Base-by-base conservation (phyloP, 2,888 invertebrate species). In the Abrostola triplasia region DNA sequence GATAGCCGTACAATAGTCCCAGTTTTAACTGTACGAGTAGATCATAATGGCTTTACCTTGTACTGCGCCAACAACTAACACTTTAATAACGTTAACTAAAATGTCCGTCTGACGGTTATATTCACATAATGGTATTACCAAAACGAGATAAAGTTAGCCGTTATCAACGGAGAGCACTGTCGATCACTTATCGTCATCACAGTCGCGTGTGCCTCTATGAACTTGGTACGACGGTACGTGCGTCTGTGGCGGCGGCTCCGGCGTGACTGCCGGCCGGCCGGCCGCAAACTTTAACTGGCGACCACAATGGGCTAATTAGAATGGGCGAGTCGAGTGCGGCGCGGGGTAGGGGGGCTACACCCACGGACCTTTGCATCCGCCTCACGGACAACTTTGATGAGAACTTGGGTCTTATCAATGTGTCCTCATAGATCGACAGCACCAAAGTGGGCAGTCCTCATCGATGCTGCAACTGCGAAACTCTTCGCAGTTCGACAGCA, bases 221-320 rank as follows among this genome's bases (percentile, higher is more conserved):
- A 64, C 65, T 64, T 54, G 64, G 55, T 68, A 50, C 70, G 59
- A 70, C 79, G 70, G 82, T 86, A 89, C 93, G 92, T 90, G 86
- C 80, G 83, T 64, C 84, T 82, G 71, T 77, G 80, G 75, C 90
- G 86, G 84, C 82, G 84, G 85, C 83, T 84, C 82, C 90, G 88
- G 91, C 90, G 88, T 90, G 89, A 94, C 89, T 90, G 91, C 89
- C 91, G 89, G 91, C 90, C 90, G 88, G 90, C 88, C 86, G 86
- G 85, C 86, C 88, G 90, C 92, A 90, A 92, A 92, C 87, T 91
- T 90, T 85, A 87, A 89, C 90, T 87, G 84, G 84, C 90, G 86
- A 90, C 92, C 92, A 93, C 94, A 93, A 94, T 93, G 90, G 87
- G 91, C 92, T 94, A 93, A 93, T 94, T 94, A 93, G 94, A 93